Base-by-base conservation (phyloP, 2,797 vertebrate species). In the Pantherophis vulpinus region DNA sequence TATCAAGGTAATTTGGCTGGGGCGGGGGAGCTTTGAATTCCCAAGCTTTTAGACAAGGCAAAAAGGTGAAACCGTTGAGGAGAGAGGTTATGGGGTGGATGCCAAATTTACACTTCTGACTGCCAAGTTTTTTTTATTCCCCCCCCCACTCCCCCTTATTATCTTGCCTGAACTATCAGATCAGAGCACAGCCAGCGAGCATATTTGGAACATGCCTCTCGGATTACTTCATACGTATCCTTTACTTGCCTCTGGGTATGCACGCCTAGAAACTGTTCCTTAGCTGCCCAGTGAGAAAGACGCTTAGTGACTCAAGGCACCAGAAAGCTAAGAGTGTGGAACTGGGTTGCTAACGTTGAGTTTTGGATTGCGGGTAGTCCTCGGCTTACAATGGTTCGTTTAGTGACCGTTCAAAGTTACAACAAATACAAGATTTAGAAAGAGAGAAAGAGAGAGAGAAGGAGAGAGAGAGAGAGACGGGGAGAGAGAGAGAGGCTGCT, bases 381-480 rank as follows among this genome's bases (percentile, higher is more conserved):
- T 66, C 1, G 9, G 11, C 27, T 74, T 25, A 66, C 32, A 10
- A 11, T 5, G 12, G 18, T 74, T 18, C 16, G 3, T 37, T 37
- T 74, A 37, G 32, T 37, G 32, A 8, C 66, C 0, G 1, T 37
- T 74, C 61, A n/a, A 66, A 66, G 29, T 66, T n/a, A n/a, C 61
- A 66, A 61, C 60, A n/a, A 86, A 54, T 32, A 32, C 0, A 9
- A n/a, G 42, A 7, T 10, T 70, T 16, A 42, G 88, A 23, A 42
- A 60, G 2, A n/a, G 29, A n/a, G 1, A 13, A 0, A 63, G 4
- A n/a, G 0, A 66, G 27, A 1, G 6, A 23, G 60, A 1, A 7
- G 23, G 0, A 0, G 2, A 25, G 25, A 10, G 8, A 3, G 8
- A 27, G 0, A 11, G 54, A 11, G 54, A 54, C 1, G 11, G 1